Evolutionary conservation across 2,797 vertebrate species (phyloP).

Genomic region (Triplophysa yarkandensis): DNA sequence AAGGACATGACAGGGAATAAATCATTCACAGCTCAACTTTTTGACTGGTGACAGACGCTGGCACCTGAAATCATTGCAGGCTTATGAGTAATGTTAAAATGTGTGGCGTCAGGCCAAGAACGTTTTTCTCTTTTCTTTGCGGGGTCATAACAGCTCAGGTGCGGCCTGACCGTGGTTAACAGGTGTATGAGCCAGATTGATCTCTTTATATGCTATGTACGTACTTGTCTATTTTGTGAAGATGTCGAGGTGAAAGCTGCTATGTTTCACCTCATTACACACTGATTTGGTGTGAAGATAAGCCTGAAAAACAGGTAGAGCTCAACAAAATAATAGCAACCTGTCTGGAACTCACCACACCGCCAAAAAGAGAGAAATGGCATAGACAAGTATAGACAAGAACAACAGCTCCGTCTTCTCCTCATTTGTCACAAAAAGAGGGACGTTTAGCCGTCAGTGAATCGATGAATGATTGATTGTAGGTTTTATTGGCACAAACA

Average conservation of each 20-base stretch:
- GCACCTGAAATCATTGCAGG: not conserved
- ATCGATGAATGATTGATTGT: slow-evolving; percentile 2
- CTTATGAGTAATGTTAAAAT: not conserved
- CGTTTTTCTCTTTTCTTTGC: not conserved
- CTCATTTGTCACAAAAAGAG: not conserved
- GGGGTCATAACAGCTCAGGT: not conserved
- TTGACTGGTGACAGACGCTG: slow-evolving; percentile 27
- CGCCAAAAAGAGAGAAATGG: not conserved
- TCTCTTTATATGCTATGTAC: not conserved
- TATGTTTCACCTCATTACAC: slow-evolving; percentile 18
- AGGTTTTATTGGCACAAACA: not conserved
- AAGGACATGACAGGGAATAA: too few species aligned
- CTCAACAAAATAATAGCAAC: slow-evolving; percentile 8
- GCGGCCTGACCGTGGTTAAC: slow-evolving; percentile 10
- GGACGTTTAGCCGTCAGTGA: not conserved
- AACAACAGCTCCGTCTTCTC: not conserved
- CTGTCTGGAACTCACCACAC: slow-evolving; percentile 11
- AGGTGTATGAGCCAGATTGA: slow-evolving; percentile 5
- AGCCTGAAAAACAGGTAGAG: slow-evolving; percentile 16
- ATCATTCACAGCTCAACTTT: not conserved
- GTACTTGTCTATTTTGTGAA: slow-evolving; percentile 17
- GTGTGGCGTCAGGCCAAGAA: not conserved
- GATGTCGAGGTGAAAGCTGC: slow-evolving; percentile 17
- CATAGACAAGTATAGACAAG: slow-evolving; percentile 21
- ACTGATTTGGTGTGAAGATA: slow-evolving; percentile 17